Conservation (phyloP, 1,140 invertebrate genomes). For the Anagrus nilaparvatae region DNA sequence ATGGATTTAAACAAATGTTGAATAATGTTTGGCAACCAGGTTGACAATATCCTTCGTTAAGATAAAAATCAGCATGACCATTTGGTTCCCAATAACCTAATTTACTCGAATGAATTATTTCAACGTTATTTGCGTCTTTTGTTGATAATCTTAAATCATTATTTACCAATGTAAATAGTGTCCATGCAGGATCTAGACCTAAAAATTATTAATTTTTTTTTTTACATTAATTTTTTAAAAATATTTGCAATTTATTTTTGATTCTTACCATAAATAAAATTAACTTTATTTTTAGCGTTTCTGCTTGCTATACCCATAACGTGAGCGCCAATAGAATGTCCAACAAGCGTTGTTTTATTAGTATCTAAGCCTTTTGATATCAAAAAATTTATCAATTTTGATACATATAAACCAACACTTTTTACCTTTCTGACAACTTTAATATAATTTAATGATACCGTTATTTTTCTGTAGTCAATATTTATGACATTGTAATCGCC, state of each 20-base stretch:
- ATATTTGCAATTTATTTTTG: not conserved
- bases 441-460: constrained; percentile 37
- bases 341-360: constrained; percentile 41
- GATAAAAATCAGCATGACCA: constrained; percentile 48
- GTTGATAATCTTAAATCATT: constrained; percentile 25
- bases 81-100: constrained; percentile 24
- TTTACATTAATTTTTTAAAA: not conserved
- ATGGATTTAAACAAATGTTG: no score
- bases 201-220: not conserved
- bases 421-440: constrained; percentile 41
- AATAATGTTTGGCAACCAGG: constrained; percentile 24
- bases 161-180: constrained; percentile 26
- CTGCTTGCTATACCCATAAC: constrained; percentile 34
- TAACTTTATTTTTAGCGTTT: constrained; percentile 14
- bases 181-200: constrained; percentile 44
- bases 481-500: constrained; percentile 51
- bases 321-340: constrained; percentile 42
- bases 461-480: constrained; percentile 50
- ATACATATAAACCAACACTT: constrained; percentile 47
- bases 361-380: constrained; percentile 37
- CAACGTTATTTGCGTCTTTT: constrained; percentile 38
- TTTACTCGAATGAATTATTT: constrained; percentile 42
- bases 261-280: constrained; percentile 25
- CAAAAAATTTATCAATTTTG: constrained; percentile 49
- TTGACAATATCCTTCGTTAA: constrained; percentile 42